Base-by-base conservation (phyloP, 2,888 invertebrate species). In the Schizotus pectinicornis region DNA sequence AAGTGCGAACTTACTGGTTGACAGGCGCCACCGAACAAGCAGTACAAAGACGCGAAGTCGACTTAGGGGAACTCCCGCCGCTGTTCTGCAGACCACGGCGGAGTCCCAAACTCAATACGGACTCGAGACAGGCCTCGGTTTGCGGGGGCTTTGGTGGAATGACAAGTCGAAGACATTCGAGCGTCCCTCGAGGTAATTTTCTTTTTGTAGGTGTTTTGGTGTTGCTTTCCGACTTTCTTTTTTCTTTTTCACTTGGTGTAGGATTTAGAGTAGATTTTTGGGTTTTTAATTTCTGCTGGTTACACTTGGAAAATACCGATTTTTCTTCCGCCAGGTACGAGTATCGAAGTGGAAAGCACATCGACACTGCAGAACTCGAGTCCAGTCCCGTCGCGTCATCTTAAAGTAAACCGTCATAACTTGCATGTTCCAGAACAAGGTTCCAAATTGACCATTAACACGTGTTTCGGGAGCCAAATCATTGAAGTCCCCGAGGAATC, bases 11-110 rank as follows among this genome's bases (percentile, higher is more conserved):
- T 0, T 91, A 86, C 72, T 92, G 92, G 92, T 80, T 92, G 55
- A 79, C 85, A 1, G 89, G 89, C 32, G 92, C 93, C 7, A 91
- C 88, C 1, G 93, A 93, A 60, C 87, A 87, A 65, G 93, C 94
- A 34, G 88, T 94, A 56, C 91, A 91, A 73, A 88, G 88, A 77
- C 81, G 91, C 69, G 85, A 86, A 46, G 87, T 88, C 36, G 90
- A 91, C 70, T 82, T 89, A 61, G 86, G 85, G 48, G 90, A 91
- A 65, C 77, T 87, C 65, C 89, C 92, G 5, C 94, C 93, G 0
- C 78, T 94, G 41, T 94, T 94, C 78, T 92, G 92, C 73, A 85
- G 92, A 36, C 92, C 93, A 31, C 83, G 92, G 13, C 84, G 89
- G 64, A 92, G 91, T 77, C 93, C 93, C 0, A 87, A 91, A 67